Conservation (phyloP, 1,140 invertebrate species). For the Anastrepha obliqua region DNA sequence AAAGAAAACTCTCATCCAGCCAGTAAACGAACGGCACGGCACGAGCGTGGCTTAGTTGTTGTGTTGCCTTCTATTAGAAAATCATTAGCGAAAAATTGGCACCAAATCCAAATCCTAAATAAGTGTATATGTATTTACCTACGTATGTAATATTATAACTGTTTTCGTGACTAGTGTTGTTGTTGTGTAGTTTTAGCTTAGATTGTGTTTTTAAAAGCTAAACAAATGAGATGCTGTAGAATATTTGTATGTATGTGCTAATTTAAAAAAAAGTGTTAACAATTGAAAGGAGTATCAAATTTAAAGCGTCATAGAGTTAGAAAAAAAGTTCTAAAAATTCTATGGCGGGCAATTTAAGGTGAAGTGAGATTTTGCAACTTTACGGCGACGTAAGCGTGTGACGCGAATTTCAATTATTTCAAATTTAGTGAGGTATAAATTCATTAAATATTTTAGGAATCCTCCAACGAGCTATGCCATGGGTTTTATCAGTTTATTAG, state of each 20-base stretch:
- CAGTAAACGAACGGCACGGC: neutral
- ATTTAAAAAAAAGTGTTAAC: neutral
- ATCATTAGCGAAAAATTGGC: conserved; percentile 35
- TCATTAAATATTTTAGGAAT: too few relatives aligned
- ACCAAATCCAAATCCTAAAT: neutral
- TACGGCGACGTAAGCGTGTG: neutral
- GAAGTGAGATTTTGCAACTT: neutral
- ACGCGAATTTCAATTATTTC: neutral
- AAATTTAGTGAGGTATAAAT: neutral
- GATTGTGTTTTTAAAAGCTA: conserved; percentile 19
- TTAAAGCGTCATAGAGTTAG: neutral
- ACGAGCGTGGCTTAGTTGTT: neutral
- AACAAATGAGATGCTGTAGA: neutral
- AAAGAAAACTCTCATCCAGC: neutral
- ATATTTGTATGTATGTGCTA: conserved; percentile 17
- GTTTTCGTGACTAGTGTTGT: conserved; percentile 30
- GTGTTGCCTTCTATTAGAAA: conserved; percentile 14
- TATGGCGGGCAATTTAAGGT: too few relatives aligned
- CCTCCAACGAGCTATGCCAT: too few relatives aligned
- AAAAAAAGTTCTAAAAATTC: too few relatives aligned
- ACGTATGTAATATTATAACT: conserved; percentile 21
- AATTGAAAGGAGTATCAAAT: neutral
- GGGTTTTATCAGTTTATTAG: too few relatives aligned
- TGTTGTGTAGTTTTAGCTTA: conserved; percentile 50
- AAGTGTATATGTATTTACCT: neutral